Evolutionary conservation across 2,113 vertebrate species (phyloP).

Genomic region (Erinaceus europaeus): DNA sequence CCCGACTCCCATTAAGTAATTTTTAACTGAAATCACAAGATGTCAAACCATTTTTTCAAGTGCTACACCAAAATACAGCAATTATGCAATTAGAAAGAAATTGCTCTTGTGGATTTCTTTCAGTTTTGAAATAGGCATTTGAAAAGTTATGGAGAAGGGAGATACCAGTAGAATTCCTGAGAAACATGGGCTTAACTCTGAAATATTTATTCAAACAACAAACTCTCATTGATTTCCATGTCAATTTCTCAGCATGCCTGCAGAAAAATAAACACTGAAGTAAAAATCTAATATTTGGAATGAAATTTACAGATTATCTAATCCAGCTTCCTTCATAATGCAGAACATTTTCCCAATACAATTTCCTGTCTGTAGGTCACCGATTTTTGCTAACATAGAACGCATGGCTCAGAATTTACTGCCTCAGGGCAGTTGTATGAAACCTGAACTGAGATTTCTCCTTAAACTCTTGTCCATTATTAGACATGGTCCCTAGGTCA

Average conservation of each 20-base stretch:
- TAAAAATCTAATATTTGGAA: constrained; percentile 54
- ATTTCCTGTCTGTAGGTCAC: background rate
- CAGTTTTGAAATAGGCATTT: constrained; percentile 46
- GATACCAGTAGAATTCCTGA: constrained; percentile 43
- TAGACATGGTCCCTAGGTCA: too few relatives aligned
- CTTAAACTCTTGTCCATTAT: background rate
- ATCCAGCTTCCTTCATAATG: constrained; percentile 32
- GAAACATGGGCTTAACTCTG: constrained; percentile 37
- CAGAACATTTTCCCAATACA: background rate
- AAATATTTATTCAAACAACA: constrained; percentile 61
- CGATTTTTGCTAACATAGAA: constrained; percentile 1
- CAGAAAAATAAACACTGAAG: constrained; percentile 59
- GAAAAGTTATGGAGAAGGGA: constrained; percentile 28
- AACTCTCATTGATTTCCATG: constrained; percentile 54
- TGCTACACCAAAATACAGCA: constrained; percentile 51
- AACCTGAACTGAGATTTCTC: background rate
- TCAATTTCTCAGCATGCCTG: constrained; percentile 58
- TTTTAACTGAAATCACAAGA: constrained; percentile 65
- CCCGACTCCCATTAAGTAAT: constrained; percentile 73
- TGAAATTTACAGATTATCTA: constrained; percentile 53
- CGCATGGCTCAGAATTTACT: background rate
- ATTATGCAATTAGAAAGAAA: constrained; percentile 69
- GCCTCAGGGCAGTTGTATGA: background rate
- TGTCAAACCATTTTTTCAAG: constrained; percentile 55
- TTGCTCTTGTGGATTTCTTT: constrained; percentile 58